Conservation (phyloP, 2,113 vertebrate species). For the Salvelinus fontinalis region DNA sequence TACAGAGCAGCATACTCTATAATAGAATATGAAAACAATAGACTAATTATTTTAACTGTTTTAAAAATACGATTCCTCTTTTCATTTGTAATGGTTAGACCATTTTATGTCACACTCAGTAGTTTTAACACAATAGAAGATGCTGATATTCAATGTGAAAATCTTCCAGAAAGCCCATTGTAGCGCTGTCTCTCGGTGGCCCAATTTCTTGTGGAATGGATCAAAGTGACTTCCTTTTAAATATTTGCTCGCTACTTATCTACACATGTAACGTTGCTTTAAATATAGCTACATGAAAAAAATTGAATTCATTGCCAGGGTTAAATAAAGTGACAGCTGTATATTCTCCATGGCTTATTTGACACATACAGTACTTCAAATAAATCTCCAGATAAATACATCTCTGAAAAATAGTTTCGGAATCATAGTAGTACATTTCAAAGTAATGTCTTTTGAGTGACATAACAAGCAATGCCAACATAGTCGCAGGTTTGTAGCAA, state of each 20-base stretch:
- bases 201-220: conserved; percentile 53
- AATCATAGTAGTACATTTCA: neutral
- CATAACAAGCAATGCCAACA: conserved; percentile 38
- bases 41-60: neutral
- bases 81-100: neutral
- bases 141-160: conserved; percentile 23
- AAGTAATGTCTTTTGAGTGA: neutral
- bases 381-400: no score
- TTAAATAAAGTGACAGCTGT: neutral
- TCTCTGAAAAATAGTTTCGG: neutral
- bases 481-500: conserved; percentile 61
- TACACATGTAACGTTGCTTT: conserved; percentile 47
- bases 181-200: conserved; percentile 42
- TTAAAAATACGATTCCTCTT: neutral
- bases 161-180: conserved; percentile 46
- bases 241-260: conserved; percentile 55
- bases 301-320: neutral
- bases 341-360: neutral
- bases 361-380: neutral
- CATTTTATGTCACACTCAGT: neutral
- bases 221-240: conserved; percentile 38
- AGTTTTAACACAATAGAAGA: neutral
- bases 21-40: neutral
- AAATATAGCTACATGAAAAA: neutral
- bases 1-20: conserved; percentile 11